These are phyloP conservation scores for Hestina assimilis DNA, from an alignment of 1,140 invertebrate species.

Conservation along the genomic window DNA sequence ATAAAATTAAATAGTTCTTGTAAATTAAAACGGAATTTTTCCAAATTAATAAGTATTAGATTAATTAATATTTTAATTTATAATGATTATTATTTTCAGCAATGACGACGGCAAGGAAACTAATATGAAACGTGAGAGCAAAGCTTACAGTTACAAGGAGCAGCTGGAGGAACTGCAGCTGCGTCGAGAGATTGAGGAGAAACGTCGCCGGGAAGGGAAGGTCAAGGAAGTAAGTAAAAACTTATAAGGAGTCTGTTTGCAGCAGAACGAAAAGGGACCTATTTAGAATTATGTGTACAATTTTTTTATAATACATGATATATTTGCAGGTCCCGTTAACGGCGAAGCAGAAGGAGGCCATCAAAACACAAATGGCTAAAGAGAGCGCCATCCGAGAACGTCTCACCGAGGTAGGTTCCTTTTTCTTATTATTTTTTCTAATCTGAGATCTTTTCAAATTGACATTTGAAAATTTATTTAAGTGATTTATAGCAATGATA, in stretches of 20 bases:
- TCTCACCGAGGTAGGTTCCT: constrained; percentile 79
- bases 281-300: too few relatives aligned
- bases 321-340: constrained; percentile 72
- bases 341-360: constrained; percentile 95
- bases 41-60: too few relatives aligned
- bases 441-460: too few relatives aligned
- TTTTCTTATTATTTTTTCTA: too few relatives aligned
- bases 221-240: constrained; percentile 81
- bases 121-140: constrained; percentile 97
- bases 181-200: constrained; percentile 94
- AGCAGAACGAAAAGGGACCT: too few relatives aligned
- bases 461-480: too few relatives aligned
- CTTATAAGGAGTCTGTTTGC: too few relatives aligned
- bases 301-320: background rate
- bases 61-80: too few relatives aligned
- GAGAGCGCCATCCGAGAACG: constrained; percentile 87
- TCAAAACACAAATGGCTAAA: constrained; percentile 92
- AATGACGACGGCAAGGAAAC: constrained; percentile 84
- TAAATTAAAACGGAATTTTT: too few relatives aligned
- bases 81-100: constrained; percentile 41
- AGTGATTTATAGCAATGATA: too few relatives aligned
- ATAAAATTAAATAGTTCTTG: too few relatives aligned
- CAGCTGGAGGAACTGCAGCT: constrained; percentile 96
- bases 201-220: constrained; percentile 90
- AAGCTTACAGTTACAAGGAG: constrained; percentile 98